Percentiles rank a stretch among this genome's conserved stretches.
Evolutionary conservation across 53 echinoderm and acorn worm species (phyloP).

Genomic region (Echinometra lucunter): DNA sequence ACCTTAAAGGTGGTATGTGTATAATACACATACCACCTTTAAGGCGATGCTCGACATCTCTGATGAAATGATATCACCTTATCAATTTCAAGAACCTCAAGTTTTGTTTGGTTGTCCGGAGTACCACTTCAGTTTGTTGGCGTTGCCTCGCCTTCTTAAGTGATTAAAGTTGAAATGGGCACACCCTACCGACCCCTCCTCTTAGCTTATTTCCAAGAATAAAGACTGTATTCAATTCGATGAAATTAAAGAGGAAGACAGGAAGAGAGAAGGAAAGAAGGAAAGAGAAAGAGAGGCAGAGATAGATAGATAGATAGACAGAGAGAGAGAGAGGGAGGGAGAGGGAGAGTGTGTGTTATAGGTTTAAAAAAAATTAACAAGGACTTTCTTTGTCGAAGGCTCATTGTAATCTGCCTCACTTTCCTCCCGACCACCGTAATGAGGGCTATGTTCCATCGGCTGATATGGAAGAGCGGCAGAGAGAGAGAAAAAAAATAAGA

Average conservation of each 20-base stretch:
- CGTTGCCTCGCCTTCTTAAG: neutral
- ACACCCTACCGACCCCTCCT: neutral
- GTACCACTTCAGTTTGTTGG: slow-evolving; percentile 13
- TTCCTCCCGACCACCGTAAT: no score
- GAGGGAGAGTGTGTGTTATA: neutral
- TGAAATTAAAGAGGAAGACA: neutral
- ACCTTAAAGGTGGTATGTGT: no score
- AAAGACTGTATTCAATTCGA: neutral
- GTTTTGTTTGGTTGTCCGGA: slow-evolving; percentile 35
- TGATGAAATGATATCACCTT: slow-evolving; percentile 25
- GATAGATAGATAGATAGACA: neutral
- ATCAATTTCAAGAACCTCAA: slow-evolving; percentile 52
- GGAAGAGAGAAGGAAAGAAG: neutral
- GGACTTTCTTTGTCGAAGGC: neutral
- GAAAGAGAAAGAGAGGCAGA: neutral
- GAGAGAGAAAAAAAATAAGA: neutral
- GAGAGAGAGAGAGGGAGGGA: neutral
- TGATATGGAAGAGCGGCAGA: neutral
- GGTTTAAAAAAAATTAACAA: no score
- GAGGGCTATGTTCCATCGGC: neutral
- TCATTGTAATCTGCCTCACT: no score
- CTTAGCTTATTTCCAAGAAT: neutral
- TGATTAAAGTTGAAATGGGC: neutral
- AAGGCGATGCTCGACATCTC: neutral
- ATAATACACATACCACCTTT: neutral